Evolutionary conservation across 2,888 invertebrate species (phyloP).

Genomic region (Dolichomitus sp.): DNA sequence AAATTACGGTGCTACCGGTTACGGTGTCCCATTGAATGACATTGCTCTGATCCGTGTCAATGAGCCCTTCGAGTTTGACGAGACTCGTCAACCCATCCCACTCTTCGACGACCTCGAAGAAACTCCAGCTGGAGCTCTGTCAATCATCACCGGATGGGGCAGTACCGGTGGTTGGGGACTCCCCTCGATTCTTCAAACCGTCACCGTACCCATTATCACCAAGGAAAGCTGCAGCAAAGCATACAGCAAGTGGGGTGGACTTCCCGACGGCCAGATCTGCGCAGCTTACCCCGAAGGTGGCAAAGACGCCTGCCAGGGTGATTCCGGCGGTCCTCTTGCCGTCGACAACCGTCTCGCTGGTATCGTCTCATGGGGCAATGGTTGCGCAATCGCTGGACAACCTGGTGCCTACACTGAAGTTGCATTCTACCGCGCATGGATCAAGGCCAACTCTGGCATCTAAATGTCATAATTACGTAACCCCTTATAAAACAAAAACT

Average conservation of each 20-base stretch:
- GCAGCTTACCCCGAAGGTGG: conserved; percentile 88
- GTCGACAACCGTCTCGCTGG: conserved; percentile 85
- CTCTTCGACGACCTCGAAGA: conserved; percentile 82
- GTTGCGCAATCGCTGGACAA: conserved; percentile 86
- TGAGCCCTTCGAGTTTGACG: conserved; percentile 86
- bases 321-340: conserved; percentile 87
- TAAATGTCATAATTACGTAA: conserved; percentile 15
- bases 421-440: conserved; percentile 85
- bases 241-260: conserved; percentile 85
- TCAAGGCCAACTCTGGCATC: conserved; percentile 42
- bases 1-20: conserved; percentile 85
- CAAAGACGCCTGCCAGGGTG: conserved; percentile 84
- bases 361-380: conserved; percentile 87
- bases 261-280: conserved; percentile 88
- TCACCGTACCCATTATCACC: conserved; percentile 87
- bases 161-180: conserved; percentile 67
- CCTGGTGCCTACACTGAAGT: conserved; percentile 86
- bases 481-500: not conserved
- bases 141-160: conserved; percentile 75
- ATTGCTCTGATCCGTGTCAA: conserved; percentile 87
- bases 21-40: conserved; percentile 85
- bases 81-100: conserved; percentile 85
- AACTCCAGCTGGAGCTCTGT: conserved; percentile 30
- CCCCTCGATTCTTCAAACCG: conserved; percentile 85
- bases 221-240: conserved; percentile 85